Evolutionary conservation across 1,140 invertebrate genomes (phyloP).

Genomic region (Drosophila sproati): DNA sequence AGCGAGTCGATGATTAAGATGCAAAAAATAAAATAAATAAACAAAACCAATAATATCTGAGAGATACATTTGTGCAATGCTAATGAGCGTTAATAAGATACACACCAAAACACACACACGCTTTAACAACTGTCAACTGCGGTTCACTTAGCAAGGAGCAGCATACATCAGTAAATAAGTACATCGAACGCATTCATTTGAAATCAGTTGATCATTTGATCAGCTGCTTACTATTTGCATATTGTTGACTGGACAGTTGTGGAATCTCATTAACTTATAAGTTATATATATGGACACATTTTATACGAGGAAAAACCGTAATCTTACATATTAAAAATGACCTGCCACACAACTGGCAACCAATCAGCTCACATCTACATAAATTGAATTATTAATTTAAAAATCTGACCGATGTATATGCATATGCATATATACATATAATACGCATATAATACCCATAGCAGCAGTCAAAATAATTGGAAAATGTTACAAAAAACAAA

Average conservation of each 20-base stretch:
- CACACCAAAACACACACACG: slow-evolving; percentile 2
- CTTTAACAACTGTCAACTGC: not conserved
- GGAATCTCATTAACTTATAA: too few relatives aligned
- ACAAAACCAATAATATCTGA: slow-evolving; percentile 9
- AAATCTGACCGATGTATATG: too few relatives aligned
- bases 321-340: too few relatives aligned
- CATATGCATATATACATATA: too few relatives aligned
- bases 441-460: too few relatives aligned
- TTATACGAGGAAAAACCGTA: too few relatives aligned
- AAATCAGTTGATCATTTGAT: not conserved
- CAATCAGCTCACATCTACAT: too few relatives aligned
- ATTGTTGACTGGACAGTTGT: not conserved
- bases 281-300: too few relatives aligned
- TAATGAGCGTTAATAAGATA: slow-evolving; percentile 41
- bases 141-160: not conserved
- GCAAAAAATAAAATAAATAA: slow-evolving; percentile 11
- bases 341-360: too few relatives aligned
- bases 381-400: too few relatives aligned
- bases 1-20: slow-evolving; percentile 36
- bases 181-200: slow-evolving; percentile 3
- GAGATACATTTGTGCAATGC: slow-evolving; percentile 27
- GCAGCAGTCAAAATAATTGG: too few relatives aligned
- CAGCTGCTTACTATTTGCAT: slow-evolving; percentile 11
- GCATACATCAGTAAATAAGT: not conserved
- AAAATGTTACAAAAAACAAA: too few relatives aligned